Evolutionary conservation across 2,113 vertebrate species (phyloP).

Genomic region (Cervus canadensis): DNA sequence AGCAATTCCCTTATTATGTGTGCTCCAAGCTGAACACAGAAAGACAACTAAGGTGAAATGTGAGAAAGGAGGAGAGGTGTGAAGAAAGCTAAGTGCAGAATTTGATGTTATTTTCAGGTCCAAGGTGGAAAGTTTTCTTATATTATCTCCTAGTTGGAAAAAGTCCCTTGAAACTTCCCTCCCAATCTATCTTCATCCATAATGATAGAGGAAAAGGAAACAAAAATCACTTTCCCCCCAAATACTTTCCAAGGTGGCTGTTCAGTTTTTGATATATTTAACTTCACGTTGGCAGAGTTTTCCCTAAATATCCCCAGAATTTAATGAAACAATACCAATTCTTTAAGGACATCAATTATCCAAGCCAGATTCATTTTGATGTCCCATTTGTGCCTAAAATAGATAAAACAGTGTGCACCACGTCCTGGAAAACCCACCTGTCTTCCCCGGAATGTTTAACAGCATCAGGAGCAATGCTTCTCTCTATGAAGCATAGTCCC

Average conservation of each 20-base stretch:
- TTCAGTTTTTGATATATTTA: not conserved
- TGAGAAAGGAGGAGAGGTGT: not conserved
- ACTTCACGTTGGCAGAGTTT: not conserved
- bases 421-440: not conserved
- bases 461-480: not conserved
- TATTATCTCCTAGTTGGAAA: not conserved
- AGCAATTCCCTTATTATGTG: not conserved
- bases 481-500: not conserved
- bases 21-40: not conserved
- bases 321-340: not conserved
- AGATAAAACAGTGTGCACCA: not conserved
- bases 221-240: not conserved
- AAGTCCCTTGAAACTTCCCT: not conserved
- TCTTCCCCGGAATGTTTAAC: not conserved
- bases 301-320: not conserved
- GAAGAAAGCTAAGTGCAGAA: not conserved
- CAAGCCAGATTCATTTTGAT: not conserved
- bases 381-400: not conserved
- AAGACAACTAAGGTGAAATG: not conserved
- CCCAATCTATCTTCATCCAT: not conserved
- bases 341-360: not conserved
- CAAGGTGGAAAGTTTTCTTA: not conserved
- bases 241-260: not conserved
- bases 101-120: not conserved
- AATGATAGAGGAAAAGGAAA: not conserved